Evolutionary conservation across 1,140 invertebrate species (phyloP), one percentile per base, ranked within the genome.

Genomic region (Meloidogyne exigua): DNA sequence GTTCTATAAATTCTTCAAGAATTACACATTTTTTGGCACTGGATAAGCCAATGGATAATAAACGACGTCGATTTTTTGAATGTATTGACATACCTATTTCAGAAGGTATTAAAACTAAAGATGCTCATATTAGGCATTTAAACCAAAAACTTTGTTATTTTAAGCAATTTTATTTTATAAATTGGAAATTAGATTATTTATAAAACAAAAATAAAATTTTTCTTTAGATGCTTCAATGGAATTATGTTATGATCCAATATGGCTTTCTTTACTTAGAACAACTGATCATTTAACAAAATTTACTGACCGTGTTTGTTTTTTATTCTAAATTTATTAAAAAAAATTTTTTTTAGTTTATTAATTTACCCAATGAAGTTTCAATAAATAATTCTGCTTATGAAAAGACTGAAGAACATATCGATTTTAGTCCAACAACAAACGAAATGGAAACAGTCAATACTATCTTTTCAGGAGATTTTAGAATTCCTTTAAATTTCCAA

Each of bases 21-120:
- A 28, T 71, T n/a, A 82, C 81, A 26, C 74, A 81, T 10, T 99
- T 99, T 89, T 88, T 99, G 76, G 94, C 95, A 0, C 88, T 99
- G 11, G 95, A 99, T 87, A 99, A 99, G 25, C 79, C 79, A 21
- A 21, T 74, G 72, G 49, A 4, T n/a, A 75, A 75, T 23, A 39
- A 67, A 39, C 91, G 91, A 81, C 89, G 94, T 81, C 91, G 92
- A 76, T 97, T 95, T 89, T 88, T 97, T 15, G 72, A 82, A 73
- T 42, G 4, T 25, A 36, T 81, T 44, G 64, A 81, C 7, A 68
- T 81, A 39, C 75, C 75, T 28, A 66, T 80, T 26, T 26, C 64
- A 21, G 78, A 74, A 66, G 78, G 76, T 76, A 26, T n/a, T 13
- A 3, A 32, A 42, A 39, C 68, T 26, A 36, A 12, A 26, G 2